phyloP scores from a whole-genome alignment of 2,797 vertebrate species.

The Steatocranus sp. region DNA sequence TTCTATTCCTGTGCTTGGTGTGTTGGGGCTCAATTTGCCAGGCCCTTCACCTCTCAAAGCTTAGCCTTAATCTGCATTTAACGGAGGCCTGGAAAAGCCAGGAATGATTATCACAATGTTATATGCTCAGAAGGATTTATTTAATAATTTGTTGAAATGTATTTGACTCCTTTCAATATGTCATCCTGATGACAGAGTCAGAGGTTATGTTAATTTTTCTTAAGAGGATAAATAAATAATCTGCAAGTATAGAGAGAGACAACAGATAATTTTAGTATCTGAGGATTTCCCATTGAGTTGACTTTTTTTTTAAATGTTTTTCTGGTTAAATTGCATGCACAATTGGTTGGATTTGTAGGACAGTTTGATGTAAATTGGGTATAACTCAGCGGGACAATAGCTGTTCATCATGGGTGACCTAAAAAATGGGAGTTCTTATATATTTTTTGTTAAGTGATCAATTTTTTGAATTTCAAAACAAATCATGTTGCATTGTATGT shows the following conservation, averaged over 20 bases:
- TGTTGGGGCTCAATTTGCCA: conserved; percentile 71
- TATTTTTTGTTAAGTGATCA: conserved; percentile 11
- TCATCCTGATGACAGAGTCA: conserved; percentile 51
- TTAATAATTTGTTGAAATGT: conserved; percentile 67
- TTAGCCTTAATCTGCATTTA: conserved; percentile 77
- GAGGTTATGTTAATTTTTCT: conserved; percentile 26
- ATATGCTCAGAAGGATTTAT: conserved; percentile 62
- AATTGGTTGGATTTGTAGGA: conserved; percentile 4
- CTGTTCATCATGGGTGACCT: background rate
- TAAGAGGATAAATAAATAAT: conserved; percentile 52
- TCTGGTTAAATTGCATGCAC: background rate
- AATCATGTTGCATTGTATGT: background rate
- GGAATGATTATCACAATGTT: conserved; percentile 61
- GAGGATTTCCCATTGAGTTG: conserved; percentile 20
- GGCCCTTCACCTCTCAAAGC: conserved; percentile 74
- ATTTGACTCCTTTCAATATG: conserved; percentile 42
- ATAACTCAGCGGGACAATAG: background rate
- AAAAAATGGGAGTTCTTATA: background rate
- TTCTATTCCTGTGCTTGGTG: conserved; percentile 69
- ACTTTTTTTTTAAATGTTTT: background rate
- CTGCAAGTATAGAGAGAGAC: background rate
- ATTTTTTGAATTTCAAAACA: conserved; percentile 12
- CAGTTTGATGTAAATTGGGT: conserved; percentile 16
- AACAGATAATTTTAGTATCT: conserved; percentile 19
- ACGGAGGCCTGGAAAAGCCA: conserved; percentile 62